Base-by-base conservation (phyloP, 2,797 vertebrate species). In the Lepidocolaptes lacrymiger region DNA sequence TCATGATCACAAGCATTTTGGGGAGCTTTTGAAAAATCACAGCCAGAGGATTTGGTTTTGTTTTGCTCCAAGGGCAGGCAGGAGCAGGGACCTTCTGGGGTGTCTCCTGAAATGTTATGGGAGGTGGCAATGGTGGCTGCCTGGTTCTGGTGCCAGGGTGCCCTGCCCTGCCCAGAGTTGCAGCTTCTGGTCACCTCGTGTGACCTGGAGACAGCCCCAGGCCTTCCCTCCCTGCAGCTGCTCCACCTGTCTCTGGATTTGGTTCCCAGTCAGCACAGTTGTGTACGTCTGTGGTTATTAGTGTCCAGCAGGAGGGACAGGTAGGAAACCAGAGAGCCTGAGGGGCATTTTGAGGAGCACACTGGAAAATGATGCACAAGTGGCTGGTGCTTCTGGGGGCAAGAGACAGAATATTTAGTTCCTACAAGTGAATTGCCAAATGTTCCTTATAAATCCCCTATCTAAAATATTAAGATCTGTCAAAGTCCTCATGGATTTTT, bases 401-500 rank as follows among this genome's bases (percentile, higher is more conserved):
- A 0, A 30, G 32, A 91, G 13, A 71, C 6, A 74, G 39, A 30
- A 75, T 28, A 13, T 59, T 83, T 56, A 63, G 10, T 64, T 89
- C 30, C 46, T 79, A 52, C 54, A 93, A 55, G 64, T 0, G 0
- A 68, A 91, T 96, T 95, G 63, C 75, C 73, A 97, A 95, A 92
- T 66, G 4, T 85, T 93, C 93, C 72, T 92, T 85, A 78, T 44
- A 93, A 91, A 51, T 85, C 54, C 37, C 56, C 84, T 56, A 10
- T n/a, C 30, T 81, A 84, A 90, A 95, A 84, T 4, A 32, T 17
- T 89, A 88, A 97, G 85, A 55, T 93, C 93, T 96, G 64, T 83
- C 54, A 44, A 93, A 93, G 94, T 96, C 97, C 67, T 6, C 55
- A 89, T 58, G 87, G 68, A 95, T 97, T 97, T 88, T 27, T 63